Evolutionary conservation across 2,797 vertebrate genomes (phyloP).

Genomic region (Mus minutoides): DNA sequence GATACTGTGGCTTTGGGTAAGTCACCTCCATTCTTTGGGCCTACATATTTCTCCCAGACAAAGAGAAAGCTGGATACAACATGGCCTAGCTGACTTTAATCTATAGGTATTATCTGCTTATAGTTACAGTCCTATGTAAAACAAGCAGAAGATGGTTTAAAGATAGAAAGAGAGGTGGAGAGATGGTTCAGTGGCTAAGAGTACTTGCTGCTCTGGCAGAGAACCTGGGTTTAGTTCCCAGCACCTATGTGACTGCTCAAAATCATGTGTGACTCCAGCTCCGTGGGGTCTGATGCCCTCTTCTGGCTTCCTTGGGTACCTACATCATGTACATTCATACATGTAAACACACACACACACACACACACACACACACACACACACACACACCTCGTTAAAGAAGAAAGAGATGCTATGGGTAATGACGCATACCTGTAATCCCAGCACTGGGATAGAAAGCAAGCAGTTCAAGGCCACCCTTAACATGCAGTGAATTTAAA

Average conservation of each 20-base stretch:
- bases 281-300: neutral
- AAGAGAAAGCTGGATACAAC: neutral
- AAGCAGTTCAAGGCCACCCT: neutral
- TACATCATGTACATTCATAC: neutral
- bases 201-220: neutral
- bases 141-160: neutral
- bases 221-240: neutral
- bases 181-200: neutral
- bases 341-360: neutral
- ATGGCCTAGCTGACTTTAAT: neutral
- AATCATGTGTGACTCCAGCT: neutral
- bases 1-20: neutral
- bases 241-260: no score
- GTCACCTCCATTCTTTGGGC: neutral
- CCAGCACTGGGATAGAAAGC: neutral
- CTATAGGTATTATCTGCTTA: neutral
- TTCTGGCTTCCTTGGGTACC: neutral
- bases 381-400: neutral
- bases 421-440: neutral
- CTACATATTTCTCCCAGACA: slow-evolving; percentile 12
- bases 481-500: neutral
- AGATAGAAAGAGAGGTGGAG: neutral
- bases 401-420: neutral
- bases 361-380: neutral
- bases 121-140: neutral